Evolutionary conservation across 2,888 invertebrate genomes (phyloP).

Genomic region (Cantharis nigra): DNA sequence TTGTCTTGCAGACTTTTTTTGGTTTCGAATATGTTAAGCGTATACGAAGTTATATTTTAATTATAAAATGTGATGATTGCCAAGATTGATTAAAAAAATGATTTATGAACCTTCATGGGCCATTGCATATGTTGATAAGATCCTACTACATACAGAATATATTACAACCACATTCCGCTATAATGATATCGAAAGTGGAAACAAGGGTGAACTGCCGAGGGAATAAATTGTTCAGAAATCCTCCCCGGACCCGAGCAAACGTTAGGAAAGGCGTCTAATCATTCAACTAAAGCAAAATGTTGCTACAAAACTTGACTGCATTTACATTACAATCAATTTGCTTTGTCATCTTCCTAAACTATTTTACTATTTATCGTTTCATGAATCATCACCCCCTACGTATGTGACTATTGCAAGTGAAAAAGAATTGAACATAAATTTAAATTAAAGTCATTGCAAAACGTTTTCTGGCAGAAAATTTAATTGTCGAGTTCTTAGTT

Average conservation of each 20-base stretch:
- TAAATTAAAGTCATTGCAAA: too few relatives aligned
- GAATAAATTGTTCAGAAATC: constrained; percentile 36
- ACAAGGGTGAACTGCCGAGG: constrained; percentile 42
- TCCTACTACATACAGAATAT: constrained; percentile 35
- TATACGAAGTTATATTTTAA: background rate
- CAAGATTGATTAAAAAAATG: constrained; percentile 25
- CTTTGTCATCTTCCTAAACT: constrained; percentile 19
- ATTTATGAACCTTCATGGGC: constrained; percentile 35
- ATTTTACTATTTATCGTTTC: constrained; percentile 17
- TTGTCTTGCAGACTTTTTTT: background rate
- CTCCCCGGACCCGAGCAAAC: constrained; percentile 22
- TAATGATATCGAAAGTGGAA: constrained; percentile 47
- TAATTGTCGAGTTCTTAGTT: background rate
- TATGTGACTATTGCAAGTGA: background rate
- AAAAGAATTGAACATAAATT: background rate
- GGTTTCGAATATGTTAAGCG: background rate
- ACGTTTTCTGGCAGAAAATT: background rate
- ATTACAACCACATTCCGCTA: constrained; percentile 38
- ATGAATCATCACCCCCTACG: constrained; percentile 16
- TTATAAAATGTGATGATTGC: constrained; percentile 3
- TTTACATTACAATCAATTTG: constrained; percentile 28
- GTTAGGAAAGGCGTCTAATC: constrained; percentile 26
- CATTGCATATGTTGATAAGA: constrained; percentile 44
- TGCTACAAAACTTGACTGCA: constrained; percentile 16
- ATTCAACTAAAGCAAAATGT: constrained; percentile 14